Percentiles rank a stretch among this genome's conserved stretches.
Evolutionary conservation across 1,140 invertebrate species (phyloP).

Genomic region (Drosophila paulistorum): DNA sequence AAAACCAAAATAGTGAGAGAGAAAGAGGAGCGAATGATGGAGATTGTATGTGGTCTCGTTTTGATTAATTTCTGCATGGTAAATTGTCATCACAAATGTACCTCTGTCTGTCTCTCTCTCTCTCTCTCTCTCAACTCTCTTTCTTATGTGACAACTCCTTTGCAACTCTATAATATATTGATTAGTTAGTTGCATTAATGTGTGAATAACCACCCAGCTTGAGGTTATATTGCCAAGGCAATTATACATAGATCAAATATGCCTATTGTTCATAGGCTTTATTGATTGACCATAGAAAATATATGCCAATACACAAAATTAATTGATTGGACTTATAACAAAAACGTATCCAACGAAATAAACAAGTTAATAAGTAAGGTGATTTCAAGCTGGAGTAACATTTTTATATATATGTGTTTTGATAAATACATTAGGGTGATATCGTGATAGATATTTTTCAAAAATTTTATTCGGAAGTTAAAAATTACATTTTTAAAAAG

Average conservation of each 20-base stretch:
- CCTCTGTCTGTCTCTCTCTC: no score
- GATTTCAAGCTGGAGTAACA: no score
- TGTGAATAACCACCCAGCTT: background rate
- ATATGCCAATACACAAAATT: background rate
- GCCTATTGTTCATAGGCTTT: background rate
- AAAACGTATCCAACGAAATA: no score
- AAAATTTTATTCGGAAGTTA: no score
- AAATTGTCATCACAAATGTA: background rate
- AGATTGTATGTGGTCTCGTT: background rate
- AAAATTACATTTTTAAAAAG: no score
- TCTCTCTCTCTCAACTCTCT: background rate
- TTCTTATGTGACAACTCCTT: background rate
- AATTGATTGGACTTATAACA: background rate
- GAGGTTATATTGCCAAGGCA: background rate
- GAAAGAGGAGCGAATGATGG: background rate
- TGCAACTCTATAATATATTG: background rate
- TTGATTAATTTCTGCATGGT: background rate
- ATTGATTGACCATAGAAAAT: background rate
- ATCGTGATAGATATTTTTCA: no score
- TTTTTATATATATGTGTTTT: no score
- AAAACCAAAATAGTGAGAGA: background rate
- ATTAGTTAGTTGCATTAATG: background rate
- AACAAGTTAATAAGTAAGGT: no score
- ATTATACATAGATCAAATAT: constrained; percentile 3
- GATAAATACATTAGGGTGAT: no score